Evolutionary conservation across 2,888 invertebrate species (phyloP).

Genomic region (Willowsia nigromaculata): DNA sequence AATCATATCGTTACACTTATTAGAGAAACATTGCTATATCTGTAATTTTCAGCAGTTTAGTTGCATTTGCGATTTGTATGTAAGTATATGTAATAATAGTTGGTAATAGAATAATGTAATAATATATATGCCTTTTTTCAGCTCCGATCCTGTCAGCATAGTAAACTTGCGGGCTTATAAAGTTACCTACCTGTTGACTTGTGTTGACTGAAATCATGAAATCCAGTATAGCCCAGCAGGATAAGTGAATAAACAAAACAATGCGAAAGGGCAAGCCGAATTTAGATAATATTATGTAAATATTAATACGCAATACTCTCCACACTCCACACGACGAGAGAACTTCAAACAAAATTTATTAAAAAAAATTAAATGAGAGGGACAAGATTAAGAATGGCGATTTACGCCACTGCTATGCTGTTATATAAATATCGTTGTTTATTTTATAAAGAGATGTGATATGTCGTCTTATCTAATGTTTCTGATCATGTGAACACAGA

Average conservation of each 20-base stretch:
- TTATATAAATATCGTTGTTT: background rate
- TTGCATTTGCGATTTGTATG: background rate
- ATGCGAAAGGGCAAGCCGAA: background rate
- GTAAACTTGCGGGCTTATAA: background rate
- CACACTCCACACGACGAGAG: background rate
- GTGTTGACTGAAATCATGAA: too few species aligned
- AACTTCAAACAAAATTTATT: slow-evolving; percentile 2
- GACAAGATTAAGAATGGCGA: background rate
- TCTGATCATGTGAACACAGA: background rate
- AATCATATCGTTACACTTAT: too few species aligned
- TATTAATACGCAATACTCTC: background rate
- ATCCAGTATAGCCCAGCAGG: slow-evolving; percentile 13
- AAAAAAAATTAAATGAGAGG: slow-evolving; percentile 22
- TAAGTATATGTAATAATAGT: background rate
- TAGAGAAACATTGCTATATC: too few species aligned
- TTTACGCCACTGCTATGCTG: background rate
- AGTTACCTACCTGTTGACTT: slow-evolving; percentile 27
- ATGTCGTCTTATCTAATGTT: background rate
- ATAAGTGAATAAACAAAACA: slow-evolving; percentile 11
- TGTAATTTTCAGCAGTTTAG: background rate
- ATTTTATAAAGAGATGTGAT: background rate
- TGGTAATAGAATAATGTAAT: background rate
- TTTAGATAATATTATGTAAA: background rate
- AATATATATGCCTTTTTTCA: background rate
- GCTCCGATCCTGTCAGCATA: background rate